These are phyloP conservation scores for Acronicta aceris DNA, from an alignment of 2,888 invertebrate genomes.

Conservation along the genomic window DNA sequence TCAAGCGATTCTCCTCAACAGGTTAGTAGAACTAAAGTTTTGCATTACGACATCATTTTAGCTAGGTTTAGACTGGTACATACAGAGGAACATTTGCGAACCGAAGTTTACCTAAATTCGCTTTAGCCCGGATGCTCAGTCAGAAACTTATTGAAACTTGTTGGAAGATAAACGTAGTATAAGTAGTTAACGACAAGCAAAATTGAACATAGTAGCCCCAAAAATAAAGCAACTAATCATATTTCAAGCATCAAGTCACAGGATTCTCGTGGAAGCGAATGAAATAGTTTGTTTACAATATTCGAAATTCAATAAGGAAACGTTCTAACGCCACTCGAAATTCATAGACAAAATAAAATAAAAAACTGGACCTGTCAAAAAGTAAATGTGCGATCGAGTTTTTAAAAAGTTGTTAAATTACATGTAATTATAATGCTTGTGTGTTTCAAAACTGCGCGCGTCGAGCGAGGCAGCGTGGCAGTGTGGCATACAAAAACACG, in stretches of 20 bases:
- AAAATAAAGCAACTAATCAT: conserved; percentile 5
- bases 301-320: too few species aligned
- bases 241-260: conserved; percentile 8
- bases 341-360: neutral
- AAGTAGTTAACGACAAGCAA: too few species aligned
- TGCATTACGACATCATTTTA: conserved; percentile 22
- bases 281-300: too few species aligned
- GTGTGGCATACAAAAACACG: conserved; percentile 47
- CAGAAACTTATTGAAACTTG: too few species aligned
- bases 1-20: conserved; percentile 46
- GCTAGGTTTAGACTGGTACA: conserved; percentile 1
- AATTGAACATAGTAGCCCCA: neutral
- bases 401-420: conserved; percentile 47
- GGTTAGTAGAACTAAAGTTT: conserved; percentile 25
- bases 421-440: conserved; percentile 42
- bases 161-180: too few species aligned
- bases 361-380: conserved; percentile 22
- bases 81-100: neutral
- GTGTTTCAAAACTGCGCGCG: conserved; percentile 32
- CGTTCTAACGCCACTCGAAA: neutral
- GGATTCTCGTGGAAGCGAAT: neutral
- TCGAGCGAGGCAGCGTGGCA: conserved; percentile 24
- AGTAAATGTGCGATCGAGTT: conserved; percentile 19
- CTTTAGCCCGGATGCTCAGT: too few species aligned
- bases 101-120: too few species aligned